A percentile compares a stretch with the other conserved stretches of the same genome.
These are phyloP conservation scores for Artemisiospiza belli DNA, from an alignment of 2,113 vertebrate genomes.

Conservation along the genomic window DNA sequence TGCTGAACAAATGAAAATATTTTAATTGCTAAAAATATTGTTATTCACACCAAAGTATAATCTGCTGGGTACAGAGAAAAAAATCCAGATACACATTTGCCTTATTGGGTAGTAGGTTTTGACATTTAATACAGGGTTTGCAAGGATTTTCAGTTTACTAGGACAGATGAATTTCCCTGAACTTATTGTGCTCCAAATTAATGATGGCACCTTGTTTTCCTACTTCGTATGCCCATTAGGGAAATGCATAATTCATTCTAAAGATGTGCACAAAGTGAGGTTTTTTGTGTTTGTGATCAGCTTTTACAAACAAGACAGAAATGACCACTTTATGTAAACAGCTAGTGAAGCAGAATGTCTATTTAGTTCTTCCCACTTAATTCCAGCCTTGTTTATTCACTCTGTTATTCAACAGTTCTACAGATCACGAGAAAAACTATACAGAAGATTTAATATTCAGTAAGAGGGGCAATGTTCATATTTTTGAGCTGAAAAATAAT, in stretches of 20 bases:
- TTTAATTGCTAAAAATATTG: not conserved
- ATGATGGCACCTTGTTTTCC: conserved; percentile 38
- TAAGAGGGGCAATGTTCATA: not conserved
- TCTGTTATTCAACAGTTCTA: not conserved
- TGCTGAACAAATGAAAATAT: not conserved
- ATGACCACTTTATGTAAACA: conserved; percentile 22
- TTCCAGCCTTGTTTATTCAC: not conserved
- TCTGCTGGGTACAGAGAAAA: not conserved
- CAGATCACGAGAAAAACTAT: not conserved
- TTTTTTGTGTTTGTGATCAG: not conserved
- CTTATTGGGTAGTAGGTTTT: not conserved
- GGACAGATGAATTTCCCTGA: conserved; percentile 12
- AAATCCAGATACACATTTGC: not conserved
- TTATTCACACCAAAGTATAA: not conserved
- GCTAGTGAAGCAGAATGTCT: not conserved
- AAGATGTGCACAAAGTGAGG: not conserved
- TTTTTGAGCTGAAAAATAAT: conserved; percentile 1
- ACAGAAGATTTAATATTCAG: not conserved
- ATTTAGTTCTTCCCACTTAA: not conserved
- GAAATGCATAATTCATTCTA: conserved; percentile 42
- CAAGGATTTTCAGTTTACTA: not conserved
- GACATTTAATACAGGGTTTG: not conserved
- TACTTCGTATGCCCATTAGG: conserved; percentile 31
- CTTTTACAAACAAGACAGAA: conserved; percentile 33
- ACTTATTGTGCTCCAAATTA: conserved; percentile 34